phyloP scores from a whole-genome alignment of 1,140 invertebrate species.

The Linepithema humile region DNA sequence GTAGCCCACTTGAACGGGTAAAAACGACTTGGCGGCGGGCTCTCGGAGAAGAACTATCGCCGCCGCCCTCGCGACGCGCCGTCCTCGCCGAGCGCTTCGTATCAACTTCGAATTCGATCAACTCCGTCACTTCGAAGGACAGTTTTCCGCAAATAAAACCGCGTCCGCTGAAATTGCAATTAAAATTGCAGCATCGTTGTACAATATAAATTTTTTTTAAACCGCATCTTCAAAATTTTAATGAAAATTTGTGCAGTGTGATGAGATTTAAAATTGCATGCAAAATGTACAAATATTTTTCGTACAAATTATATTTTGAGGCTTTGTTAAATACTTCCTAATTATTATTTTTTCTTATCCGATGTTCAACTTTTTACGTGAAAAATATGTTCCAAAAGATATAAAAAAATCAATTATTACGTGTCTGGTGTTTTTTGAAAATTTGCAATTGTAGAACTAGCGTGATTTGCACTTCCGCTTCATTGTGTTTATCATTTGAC shows the following conservation, averaged over 20 bases:
- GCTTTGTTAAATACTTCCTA: too few relatives aligned
- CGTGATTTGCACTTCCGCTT: neutral
- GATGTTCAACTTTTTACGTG: neutral
- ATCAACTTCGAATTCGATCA: neutral
- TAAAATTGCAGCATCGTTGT: neutral
- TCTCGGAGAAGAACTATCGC: constrained; percentile 66
- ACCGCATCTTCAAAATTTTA: neutral
- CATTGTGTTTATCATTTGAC: neutral
- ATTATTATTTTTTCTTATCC: neutral
- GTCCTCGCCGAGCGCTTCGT: neutral
- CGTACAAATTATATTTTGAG: too few relatives aligned
- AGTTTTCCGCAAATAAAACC: neutral
- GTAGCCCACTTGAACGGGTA: constrained; percentile 70
- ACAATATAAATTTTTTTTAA: neutral
- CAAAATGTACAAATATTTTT: neutral
- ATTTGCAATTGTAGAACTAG: neutral
- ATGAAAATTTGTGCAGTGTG: neutral
- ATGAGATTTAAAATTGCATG: neutral
- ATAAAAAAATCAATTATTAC: neutral
- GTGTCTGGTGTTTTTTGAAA: neutral
- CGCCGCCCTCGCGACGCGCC: constrained; percentile 38
- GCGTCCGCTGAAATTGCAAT: neutral
- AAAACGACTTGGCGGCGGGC: constrained; percentile 61
- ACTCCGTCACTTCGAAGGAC: neutral
- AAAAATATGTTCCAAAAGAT: neutral